Percentiles rank a stretch among this genome's conserved stretches.
Conservation (phyloP, 1,140 invertebrate genomes). For the Lineus longissimus region DNA sequence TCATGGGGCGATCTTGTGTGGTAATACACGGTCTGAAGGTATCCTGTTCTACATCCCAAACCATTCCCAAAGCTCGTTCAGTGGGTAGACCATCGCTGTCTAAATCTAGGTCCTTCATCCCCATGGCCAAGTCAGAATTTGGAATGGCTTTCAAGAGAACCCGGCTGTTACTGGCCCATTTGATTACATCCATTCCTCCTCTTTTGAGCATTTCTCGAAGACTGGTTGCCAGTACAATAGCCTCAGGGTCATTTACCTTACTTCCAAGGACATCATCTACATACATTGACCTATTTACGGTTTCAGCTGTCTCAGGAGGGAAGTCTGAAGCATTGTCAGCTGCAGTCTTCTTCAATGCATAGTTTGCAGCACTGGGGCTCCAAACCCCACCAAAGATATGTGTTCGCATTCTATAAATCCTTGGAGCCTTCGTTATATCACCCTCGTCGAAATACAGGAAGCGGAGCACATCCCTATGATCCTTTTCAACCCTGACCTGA, state of each 20-base stretch:
- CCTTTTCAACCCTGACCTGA: neutral
- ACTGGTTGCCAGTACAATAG: neutral
- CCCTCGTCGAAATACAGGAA: neutral
- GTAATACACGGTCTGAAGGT: constrained; percentile 3
- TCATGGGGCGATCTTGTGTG: neutral
- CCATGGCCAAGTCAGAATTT: neutral
- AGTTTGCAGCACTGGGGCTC: too few relatives aligned
- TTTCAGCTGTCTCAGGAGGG: neutral
- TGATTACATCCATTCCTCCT: constrained; percentile 14
- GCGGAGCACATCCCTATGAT: neutral
- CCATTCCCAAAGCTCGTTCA: constrained; percentile 9
- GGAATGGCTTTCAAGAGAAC: constrained; percentile 13
- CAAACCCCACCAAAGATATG: too few relatives aligned
- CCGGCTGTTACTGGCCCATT: constrained; percentile 12
- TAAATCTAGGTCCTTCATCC: neutral
- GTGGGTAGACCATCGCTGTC: neutral
- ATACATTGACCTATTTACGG: constrained; percentile 11
- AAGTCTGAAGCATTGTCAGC: too few relatives aligned
- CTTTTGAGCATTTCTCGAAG: constrained; percentile 4
- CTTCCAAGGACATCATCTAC: constrained; percentile 14
- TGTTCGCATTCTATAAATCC: too few relatives aligned
- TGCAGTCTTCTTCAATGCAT: too few relatives aligned
- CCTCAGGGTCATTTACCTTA: neutral
- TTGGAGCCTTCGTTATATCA: neutral
- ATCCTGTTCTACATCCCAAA: constrained; percentile 10